Percentiles rank a stretch among this genome's conserved stretches.
These are phyloP conservation scores for Pipa parva DNA, from an alignment of 2,113 vertebrate genomes.

Conservation along the genomic window DNA sequence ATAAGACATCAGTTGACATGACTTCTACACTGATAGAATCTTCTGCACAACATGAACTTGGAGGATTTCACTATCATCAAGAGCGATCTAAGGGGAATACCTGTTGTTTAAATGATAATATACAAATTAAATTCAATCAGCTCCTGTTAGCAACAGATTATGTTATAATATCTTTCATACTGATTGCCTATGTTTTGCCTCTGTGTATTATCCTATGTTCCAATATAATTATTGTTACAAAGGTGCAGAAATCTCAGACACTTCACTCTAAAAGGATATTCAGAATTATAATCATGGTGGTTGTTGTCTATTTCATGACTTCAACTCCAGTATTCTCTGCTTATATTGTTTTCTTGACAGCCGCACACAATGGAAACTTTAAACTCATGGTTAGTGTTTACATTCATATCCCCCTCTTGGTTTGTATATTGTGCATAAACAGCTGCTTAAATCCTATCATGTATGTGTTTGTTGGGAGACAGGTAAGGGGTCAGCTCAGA, in stretches of 20 bases:
- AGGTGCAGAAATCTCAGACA: neutral
- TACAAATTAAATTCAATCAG: neutral
- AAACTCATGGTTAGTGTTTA: neutral
- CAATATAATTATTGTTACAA: neutral
- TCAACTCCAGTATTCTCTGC: neutral
- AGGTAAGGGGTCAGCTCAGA: neutral
- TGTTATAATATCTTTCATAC: neutral
- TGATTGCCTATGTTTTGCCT: neutral
- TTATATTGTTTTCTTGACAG: neutral
- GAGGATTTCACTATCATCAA: no score
- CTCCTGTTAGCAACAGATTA: neutral
- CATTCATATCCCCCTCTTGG: neutral
- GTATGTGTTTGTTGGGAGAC: neutral
- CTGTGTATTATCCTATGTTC: conserved; percentile 1
- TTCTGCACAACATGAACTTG: neutral
- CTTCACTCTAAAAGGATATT: neutral
- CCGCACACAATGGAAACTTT: neutral
- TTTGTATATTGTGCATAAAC: neutral
- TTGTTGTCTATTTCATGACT: neutral
- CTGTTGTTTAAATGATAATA: neutral
- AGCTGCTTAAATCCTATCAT: conserved; percentile 5
- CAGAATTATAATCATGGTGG: neutral
- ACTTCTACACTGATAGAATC: neutral
- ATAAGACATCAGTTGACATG: neutral
- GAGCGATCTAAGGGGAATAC: neutral